Evolutionary conservation across 2,113 vertebrate genomes (phyloP).

Genomic region (Leptodactylus fuscus): DNA sequence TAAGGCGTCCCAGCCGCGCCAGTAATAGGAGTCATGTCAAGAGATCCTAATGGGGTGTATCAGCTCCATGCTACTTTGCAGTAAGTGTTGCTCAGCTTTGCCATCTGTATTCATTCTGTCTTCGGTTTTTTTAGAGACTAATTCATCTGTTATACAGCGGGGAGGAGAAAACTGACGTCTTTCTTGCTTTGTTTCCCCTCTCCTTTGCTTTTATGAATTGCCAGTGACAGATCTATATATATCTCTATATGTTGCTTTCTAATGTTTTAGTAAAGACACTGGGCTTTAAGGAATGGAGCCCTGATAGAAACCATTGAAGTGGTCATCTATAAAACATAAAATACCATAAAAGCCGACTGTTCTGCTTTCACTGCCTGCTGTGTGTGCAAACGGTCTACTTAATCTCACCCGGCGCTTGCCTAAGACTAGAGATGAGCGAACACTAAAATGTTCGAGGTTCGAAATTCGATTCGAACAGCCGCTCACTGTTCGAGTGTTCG

Average conservation of each 20-base stretch:
- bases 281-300: background rate
- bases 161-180: background rate
- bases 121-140: background rate
- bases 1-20: constrained; percentile 55
- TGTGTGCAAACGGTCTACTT: background rate
- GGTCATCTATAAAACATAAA: constrained; percentile 36
- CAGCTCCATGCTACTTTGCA: constrained; percentile 63
- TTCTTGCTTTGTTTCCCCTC: background rate
- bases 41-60: constrained; percentile 60
- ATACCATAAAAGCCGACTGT: too few relatives aligned
- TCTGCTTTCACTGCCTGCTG: background rate
- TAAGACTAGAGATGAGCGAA: too few relatives aligned
- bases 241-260: background rate
- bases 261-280: background rate
- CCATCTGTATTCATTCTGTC: constrained; percentile 61
- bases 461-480: too few relatives aligned
- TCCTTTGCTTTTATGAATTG: background rate
- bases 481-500: too few relatives aligned
- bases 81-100: constrained; percentile 66
- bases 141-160: constrained; percentile 26
- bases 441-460: too few relatives aligned
- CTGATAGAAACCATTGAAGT: constrained; percentile 13
- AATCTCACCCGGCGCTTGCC: background rate
- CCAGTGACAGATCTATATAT: background rate
- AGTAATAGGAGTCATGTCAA: constrained; percentile 60